A percentile compares a stretch with the other conserved stretches of the same genome.
phyloP scores from a whole-genome alignment of 23 tunicate genomes.

The Ascidia mentula region DNA sequence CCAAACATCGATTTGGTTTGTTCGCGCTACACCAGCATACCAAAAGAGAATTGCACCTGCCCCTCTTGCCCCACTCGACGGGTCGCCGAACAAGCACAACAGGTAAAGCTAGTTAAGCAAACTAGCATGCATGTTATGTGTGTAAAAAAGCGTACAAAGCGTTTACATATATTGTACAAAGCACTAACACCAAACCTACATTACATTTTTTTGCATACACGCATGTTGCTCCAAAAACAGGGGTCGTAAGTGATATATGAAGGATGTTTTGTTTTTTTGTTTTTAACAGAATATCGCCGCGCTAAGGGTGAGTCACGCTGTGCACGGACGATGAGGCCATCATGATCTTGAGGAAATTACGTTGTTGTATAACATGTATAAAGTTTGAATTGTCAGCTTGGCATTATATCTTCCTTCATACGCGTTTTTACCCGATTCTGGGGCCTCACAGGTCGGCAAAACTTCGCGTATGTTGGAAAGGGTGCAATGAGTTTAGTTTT shows the following conservation, averaged over 20 bases:
- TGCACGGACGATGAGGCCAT: not conserved
- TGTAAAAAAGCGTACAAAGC: not conserved
- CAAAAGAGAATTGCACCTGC: not conserved
- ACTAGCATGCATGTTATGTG: not conserved
- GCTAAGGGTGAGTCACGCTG: slow-evolving; percentile 4
- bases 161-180: too few relatives aligned
- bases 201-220: too few relatives aligned
- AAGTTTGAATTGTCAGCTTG: not conserved
- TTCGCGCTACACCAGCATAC: not conserved
- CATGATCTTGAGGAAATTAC: not conserved
- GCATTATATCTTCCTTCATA: too few relatives aligned
- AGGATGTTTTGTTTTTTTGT: not conserved
- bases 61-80: not conserved
- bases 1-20: not conserved
- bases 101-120: not conserved
- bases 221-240: too few relatives aligned
- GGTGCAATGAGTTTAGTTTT: too few relatives aligned
- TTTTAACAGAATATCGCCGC: not conserved
- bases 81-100: not conserved
- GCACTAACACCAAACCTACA: too few relatives aligned
- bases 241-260: too few relatives aligned
- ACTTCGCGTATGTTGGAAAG: too few relatives aligned
- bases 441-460: too few relatives aligned
- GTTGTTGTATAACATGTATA: not conserved
- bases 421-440: too few relatives aligned